phyloP scores from a whole-genome alignment of 2,888 invertebrate species.

The Orgyia antiqua region DNA sequence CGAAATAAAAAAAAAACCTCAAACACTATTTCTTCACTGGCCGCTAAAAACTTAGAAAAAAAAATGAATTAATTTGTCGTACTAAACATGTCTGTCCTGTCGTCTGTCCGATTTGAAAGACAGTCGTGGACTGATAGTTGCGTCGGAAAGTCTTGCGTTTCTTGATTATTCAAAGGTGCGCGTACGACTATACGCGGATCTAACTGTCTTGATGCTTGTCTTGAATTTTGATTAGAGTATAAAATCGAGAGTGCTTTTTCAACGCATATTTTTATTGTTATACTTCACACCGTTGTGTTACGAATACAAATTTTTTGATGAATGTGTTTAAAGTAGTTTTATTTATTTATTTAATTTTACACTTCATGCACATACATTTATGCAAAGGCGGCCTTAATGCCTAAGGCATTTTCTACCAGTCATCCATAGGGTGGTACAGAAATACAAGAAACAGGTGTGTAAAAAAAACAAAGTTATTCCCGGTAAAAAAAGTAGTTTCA shows the following conservation, averaged over 20 bases:
- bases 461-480: too few relatives aligned
- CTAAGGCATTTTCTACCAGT: too few relatives aligned
- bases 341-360: too few relatives aligned
- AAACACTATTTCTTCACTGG: constrained; percentile 26
- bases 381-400: too few relatives aligned
- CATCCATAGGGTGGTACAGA: too few relatives aligned
- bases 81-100: constrained; percentile 46
- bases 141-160: constrained; percentile 50
- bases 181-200: constrained; percentile 49
- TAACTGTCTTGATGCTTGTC: constrained; percentile 65
- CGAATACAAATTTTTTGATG: not conserved
- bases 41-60: constrained; percentile 27
- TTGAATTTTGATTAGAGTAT: constrained; percentile 57
- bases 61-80: constrained; percentile 28
- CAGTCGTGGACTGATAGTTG: constrained; percentile 65
- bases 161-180: constrained; percentile 62
- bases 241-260: constrained; percentile 63
- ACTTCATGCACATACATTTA: too few relatives aligned
- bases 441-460: too few relatives aligned
- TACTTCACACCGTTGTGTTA: constrained; percentile 12
- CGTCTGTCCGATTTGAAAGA: constrained; percentile 64
- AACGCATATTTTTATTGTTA: constrained; percentile 24
- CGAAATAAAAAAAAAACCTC: constrained; percentile 13
- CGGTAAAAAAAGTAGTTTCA: too few relatives aligned
- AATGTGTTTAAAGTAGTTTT: too few relatives aligned